A percentile compares a stretch with the other conserved stretches of the same genome.
These are phyloP conservation scores for Salminus brasiliensis DNA, from an alignment of 2,113 vertebrate species.

Conservation along the genomic window DNA sequence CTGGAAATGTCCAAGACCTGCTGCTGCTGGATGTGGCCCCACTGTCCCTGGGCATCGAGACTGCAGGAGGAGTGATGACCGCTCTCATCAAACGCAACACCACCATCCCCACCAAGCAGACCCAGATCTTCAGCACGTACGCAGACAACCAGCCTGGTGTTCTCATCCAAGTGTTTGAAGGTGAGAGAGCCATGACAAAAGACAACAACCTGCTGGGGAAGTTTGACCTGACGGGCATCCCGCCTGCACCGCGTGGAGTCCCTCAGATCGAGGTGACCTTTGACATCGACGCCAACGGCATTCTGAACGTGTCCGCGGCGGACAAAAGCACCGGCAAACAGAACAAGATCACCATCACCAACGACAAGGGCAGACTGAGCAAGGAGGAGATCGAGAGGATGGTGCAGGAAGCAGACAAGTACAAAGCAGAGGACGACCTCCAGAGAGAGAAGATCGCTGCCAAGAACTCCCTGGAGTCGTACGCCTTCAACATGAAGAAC, in stretches of 20 bases:
- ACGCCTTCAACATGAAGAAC: slow-evolving; percentile 32
- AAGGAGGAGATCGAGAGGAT: slow-evolving; percentile 37
- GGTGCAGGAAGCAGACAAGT: slow-evolving; percentile 36
- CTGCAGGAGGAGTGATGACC: slow-evolving; percentile 38
- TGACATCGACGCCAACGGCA: slow-evolving; percentile 32
- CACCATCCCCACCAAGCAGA: slow-evolving; percentile 40
- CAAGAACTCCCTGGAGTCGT: slow-evolving; percentile 27
- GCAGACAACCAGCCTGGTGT: slow-evolving; percentile 39
- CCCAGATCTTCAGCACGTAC: slow-evolving; percentile 15
- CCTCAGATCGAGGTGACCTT: slow-evolving; percentile 40
- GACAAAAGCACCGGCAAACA: slow-evolving; percentile 40
- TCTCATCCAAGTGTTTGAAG: slow-evolving; percentile 39
- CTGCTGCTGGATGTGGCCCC: slow-evolving; percentile 31
- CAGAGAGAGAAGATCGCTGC: slow-evolving; percentile 30
- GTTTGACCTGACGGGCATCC: slow-evolving; percentile 42
- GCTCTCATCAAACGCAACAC: slow-evolving; percentile 36
- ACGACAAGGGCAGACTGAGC: slow-evolving; percentile 46
- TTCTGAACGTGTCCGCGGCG: slow-evolving; percentile 39
- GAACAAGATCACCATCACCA: slow-evolving; percentile 51
- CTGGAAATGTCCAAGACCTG: slow-evolving; percentile 78
- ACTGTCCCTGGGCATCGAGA: slow-evolving; percentile 38
- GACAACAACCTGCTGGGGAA: slow-evolving; percentile 50
- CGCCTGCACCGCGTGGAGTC: slow-evolving; percentile 43
- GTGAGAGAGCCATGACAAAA: slow-evolving; percentile 46
- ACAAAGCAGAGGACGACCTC: slow-evolving; percentile 33